Conservation (phyloP, 2,113 vertebrate species). For the Megaleporinus macrocephalus region DNA sequence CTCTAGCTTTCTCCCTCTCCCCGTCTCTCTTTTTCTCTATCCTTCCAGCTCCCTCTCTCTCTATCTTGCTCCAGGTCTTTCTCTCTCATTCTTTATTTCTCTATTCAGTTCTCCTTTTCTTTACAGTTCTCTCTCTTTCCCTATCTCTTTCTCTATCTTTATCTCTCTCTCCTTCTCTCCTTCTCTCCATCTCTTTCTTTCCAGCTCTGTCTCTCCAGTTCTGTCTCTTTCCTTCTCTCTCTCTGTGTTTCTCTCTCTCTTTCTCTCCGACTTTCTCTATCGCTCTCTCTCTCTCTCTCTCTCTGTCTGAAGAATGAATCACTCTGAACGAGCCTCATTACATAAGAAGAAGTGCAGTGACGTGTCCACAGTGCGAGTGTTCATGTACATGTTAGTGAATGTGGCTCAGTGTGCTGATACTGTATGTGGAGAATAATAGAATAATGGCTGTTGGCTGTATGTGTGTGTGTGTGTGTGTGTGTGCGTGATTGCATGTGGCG, state of each 20-base stretch:
- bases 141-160: constrained; percentile 12
- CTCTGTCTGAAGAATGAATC: constrained; percentile 67
- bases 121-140: too few species aligned
- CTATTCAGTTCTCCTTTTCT: too few species aligned
- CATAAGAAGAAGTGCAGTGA: constrained; percentile 56
- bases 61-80: too few species aligned
- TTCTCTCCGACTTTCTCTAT: not conserved
- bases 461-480: not conserved
- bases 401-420: not conserved
- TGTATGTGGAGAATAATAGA: not conserved
- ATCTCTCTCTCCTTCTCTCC: not conserved
- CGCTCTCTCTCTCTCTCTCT: not conserved
- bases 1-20: too few species aligned
- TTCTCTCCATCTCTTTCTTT: not conserved
- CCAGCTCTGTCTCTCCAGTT: not conserved
- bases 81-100: too few species aligned
- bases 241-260: constrained; percentile 6
- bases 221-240: constrained; percentile 32
- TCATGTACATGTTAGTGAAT: constrained; percentile 3
- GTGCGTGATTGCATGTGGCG: not conserved
- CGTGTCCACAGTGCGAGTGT: not conserved
- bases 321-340: constrained; percentile 62
- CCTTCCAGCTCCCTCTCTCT: too few species aligned
- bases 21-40: too few species aligned
- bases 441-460: not conserved